A percentile compares a stretch with the other conserved stretches of the same genome.
Evolutionary conservation across 2,113 vertebrate species (phyloP).

Genomic region (Dasyprocta punctata): DNA sequence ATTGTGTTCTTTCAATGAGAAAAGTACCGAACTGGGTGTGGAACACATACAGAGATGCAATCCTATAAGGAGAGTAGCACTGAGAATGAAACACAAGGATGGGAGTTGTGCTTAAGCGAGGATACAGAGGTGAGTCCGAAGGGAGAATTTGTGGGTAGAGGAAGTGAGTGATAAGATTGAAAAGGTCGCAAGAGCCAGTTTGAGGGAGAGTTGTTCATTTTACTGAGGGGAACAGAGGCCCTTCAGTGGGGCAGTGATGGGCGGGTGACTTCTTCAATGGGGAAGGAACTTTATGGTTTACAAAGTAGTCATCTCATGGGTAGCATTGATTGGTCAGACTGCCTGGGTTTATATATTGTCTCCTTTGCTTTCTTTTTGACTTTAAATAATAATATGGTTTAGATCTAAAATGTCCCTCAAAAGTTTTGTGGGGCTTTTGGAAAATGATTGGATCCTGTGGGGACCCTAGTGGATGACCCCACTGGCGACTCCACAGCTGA

Average conservation of each 20-base stretch:
- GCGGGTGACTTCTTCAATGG: neutral
- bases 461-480: neutral
- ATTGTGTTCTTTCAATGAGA: slow-evolving; percentile 1
- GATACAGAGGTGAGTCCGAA: neutral
- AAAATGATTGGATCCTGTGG: neutral
- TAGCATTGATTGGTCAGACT: neutral
- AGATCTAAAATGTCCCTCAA: neutral
- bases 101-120: neutral
- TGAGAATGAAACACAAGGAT: neutral
- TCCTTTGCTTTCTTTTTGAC: neutral
- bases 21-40: neutral
- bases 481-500: neutral
- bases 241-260: neutral
- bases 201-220: neutral
- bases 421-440: neutral
- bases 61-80: neutral
- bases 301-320: neutral
- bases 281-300: neutral
- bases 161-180: neutral
- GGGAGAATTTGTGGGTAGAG: neutral
- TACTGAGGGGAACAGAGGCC: neutral
- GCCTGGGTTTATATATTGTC: neutral
- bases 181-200: neutral
- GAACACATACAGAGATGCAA: neutral
- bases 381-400: neutral